Conservation (phyloP, 1,140 invertebrate species). For the Cherax quadricarinatus region DNA sequence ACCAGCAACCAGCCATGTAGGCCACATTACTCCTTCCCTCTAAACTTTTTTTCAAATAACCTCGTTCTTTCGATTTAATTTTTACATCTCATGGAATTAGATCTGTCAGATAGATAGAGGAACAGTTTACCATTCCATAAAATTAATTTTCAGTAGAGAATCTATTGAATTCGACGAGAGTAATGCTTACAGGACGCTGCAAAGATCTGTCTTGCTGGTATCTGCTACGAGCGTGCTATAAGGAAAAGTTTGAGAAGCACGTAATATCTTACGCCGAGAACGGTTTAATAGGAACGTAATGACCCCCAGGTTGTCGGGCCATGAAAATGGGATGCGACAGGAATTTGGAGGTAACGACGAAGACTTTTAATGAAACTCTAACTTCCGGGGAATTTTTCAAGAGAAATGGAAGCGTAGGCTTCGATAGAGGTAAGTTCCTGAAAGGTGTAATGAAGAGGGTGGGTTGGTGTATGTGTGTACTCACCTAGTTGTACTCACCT, state of each 20-base stretch:
- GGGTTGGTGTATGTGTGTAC: not conserved
- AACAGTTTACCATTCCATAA: not conserved
- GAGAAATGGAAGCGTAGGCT: not conserved
- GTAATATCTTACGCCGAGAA: not conserved
- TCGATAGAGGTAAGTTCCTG: not conserved
- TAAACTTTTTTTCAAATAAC: too few species aligned
- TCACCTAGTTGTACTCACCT: too few species aligned
- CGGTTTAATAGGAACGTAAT: constrained; percentile 12
- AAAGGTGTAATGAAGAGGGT: not conserved
- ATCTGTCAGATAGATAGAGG: not conserved
- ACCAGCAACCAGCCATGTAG: too few species aligned
- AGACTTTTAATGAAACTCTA: constrained; percentile 4
- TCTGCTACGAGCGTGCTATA: not conserved
- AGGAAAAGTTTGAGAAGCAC: not conserved
- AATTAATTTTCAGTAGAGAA: not conserved
- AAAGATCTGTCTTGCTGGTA: not conserved
- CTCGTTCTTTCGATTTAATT: not conserved
- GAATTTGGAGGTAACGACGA: not conserved
- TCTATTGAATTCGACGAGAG: not conserved
- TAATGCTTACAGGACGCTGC: not conserved
- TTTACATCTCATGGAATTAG: not conserved
- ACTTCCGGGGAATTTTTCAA: not conserved
- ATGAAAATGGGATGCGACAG: constrained; percentile 15
- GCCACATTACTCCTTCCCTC: too few species aligned
- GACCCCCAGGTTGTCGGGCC: not conserved